Base-by-base conservation (phyloP, 2,888 invertebrate species). In the Lochmaea capreae region DNA sequence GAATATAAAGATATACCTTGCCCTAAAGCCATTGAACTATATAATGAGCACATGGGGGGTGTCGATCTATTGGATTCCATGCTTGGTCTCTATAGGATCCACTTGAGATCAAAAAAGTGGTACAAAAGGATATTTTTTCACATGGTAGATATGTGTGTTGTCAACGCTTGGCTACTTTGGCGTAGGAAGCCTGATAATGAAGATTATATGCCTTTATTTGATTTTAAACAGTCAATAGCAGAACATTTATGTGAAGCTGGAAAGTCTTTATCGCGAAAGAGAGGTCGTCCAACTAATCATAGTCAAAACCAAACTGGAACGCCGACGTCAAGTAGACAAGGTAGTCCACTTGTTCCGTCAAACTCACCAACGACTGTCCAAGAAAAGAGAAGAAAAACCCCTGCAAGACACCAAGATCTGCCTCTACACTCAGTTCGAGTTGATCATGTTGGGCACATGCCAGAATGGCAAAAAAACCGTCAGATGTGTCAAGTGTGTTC, bases 91-190 rank as follows among this genome's bases (percentile, higher is more conserved):
- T 73, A 73, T 59, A 65, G 65, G 33, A 70, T 73, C 42, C 43
- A 65, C 16, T 52, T 73, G 58, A 62, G 68, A 54, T 72, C 65
- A n/a, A 71, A 66, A 66, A 76, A 76, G 73, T 76, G 76, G 80
- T 80, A 78, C 63, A 43, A 43, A 10, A 54, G 76, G 46, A 57
- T 79, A 18, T 81, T 79, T 74, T 78, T 77, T 54, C 78, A 78
- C 58, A 43, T 77, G 46, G 12, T 67, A 16, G 67, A 58, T 22
- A 59, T 67, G 46, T 43, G 67, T 61, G 49, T 59, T 46, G 59
- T 61, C 12, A 46, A 59, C 33, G 68, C 59, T n/a, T 61, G 62
- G 62, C 18, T 68, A 46, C 39, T 68, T 10, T 62, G 69, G 67
- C 54, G 67, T 57, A 46, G 65, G 26, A 65, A 65, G 52, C n/a